These are phyloP conservation scores for Echeneis naucrates DNA, from an alignment of 2,797 vertebrate species.

Conservation along the genomic window DNA sequence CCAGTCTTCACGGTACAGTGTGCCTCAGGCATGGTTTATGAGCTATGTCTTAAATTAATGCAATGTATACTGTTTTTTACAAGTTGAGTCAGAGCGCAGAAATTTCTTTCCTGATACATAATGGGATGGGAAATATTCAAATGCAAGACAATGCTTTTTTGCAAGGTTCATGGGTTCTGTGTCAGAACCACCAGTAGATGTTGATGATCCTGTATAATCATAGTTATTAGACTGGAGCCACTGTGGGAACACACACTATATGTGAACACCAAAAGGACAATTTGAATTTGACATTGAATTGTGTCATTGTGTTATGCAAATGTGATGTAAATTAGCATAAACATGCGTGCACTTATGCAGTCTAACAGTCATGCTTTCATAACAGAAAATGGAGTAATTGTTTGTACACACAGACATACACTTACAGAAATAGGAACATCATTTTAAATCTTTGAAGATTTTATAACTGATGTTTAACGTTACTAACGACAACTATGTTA, in stretches of 20 bases:
- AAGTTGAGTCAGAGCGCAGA: neutral
- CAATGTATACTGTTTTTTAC: neutral
- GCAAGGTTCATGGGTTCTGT: constrained; percentile 16
- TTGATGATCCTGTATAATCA: constrained; percentile 56
- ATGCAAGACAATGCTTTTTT: constrained; percentile 17
- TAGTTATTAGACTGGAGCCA: constrained; percentile 51
- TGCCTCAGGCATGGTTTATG: neutral
- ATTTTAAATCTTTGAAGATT: neutral
- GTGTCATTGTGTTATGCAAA: constrained; percentile 64
- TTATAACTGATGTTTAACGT: neutral
- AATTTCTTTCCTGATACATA: neutral
- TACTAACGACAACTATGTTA: too few species aligned
- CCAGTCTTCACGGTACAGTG: neutral
- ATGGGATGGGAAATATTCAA: neutral
- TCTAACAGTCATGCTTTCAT: constrained; percentile 2
- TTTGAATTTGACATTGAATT: constrained; percentile 40
- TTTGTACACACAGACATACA: neutral
- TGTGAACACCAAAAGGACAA: constrained; percentile 57
- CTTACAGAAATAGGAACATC: neutral
- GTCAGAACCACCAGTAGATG: constrained; percentile 25
- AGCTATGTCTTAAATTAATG: neutral
- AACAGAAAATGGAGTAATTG: constrained; percentile 10
- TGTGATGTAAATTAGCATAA: constrained; percentile 29
- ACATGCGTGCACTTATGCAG: constrained; percentile 17
- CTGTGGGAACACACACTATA: constrained; percentile 57